Evolutionary conservation across 2,797 vertebrate genomes (phyloP), one percentile per base, ranked within the genome.

Genomic region (Ctenopoma multispine): DNA sequence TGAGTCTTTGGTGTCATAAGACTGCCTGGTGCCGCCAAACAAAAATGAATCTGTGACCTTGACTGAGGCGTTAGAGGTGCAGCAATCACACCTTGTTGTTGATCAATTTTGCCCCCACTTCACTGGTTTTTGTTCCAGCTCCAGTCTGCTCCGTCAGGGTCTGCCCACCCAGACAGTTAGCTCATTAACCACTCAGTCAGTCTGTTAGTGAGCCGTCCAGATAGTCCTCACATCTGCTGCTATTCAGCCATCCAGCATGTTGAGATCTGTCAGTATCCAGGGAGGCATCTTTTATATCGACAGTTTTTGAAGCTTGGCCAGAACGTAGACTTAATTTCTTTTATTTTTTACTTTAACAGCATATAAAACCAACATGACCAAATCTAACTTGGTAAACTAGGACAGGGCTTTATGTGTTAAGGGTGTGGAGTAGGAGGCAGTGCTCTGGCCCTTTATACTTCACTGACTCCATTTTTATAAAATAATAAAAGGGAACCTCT

Each of bases 11-110:
- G 23, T 17, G 3, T 21, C 43, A 4, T n/a, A 27, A 24, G 43
- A 36, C 36, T 47, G 54, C 34, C 12, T 0, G 56, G 7, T 8
- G 12, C 18, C 0, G 7, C 34, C 18, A 18, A 63, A 43, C 5
- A 13, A 24, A 31, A 50, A 58, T 20, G 3, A 63, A 36, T 59
- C 20, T 34, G 47, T 80, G 72, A 79, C 79, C 79, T 83, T 81
- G 76, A 58, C 53, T 40, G 51, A 41, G 56, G 31, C 2, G 11
- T 14, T n/a, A 1, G 51, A 44, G 55, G 62, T 38, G 5, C 38
- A 34, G 59, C 29, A 1, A 7, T 55, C 24, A 9, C 40, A 2
- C 31, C 36, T 40, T n/a, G 1, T 12, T 23, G 47, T 60, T 14
- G 0, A 47, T 72, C 13, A 5, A 15, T 54, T n/a, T 27, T 48